Evolutionary conservation across 2,888 invertebrate genomes (phyloP), one percentile per base, ranked within the genome.

Genomic region (Troides oblongomaculatus): DNA sequence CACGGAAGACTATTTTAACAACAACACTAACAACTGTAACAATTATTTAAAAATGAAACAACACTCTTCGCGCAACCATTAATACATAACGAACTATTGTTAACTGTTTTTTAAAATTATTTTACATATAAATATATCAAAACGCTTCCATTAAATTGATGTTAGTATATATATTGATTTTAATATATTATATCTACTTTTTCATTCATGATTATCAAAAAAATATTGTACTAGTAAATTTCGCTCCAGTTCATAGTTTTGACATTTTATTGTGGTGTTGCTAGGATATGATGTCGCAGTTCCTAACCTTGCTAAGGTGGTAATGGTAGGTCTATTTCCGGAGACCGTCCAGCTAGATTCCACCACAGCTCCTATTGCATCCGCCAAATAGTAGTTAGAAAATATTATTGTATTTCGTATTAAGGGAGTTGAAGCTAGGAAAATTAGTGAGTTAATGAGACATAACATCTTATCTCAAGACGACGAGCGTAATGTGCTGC

Each of bases 171-270:
- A 66, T 66, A 30, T 66, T 23, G 23, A 62, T 66, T 62, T 53
- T 66, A 36, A 36, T 50, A 66, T 72, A 81, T 78, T 75, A 77
- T 73, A 64, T 73, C 72, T 74, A 76, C 80, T 76, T 82, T 88
- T 90, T 89, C 90, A 91, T 90, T 91, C 90, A 91, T 89, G 81
- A 90, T 86, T 82, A 73, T 76, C 72, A 76, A 76, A 72, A 85
- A 85, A 84, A 73, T 76, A 79, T 79, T 78, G 73, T 77, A 75
- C 79, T 79, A 81, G 82, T 81, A 84, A 81, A 84, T 88, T 88
- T 90, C 88, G 88, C 88, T 88, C 86, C 85, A 83, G 82, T 87
- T 85, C 79, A 76, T 78, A 79, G 76, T 82, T 86, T 87, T 90
- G 92, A 91, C 90, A 74, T 87, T 85, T 84, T 66, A 64, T 70